Conservation (phyloP, 1,140 invertebrate species). For the Trinorchestia longiramus region DNA sequence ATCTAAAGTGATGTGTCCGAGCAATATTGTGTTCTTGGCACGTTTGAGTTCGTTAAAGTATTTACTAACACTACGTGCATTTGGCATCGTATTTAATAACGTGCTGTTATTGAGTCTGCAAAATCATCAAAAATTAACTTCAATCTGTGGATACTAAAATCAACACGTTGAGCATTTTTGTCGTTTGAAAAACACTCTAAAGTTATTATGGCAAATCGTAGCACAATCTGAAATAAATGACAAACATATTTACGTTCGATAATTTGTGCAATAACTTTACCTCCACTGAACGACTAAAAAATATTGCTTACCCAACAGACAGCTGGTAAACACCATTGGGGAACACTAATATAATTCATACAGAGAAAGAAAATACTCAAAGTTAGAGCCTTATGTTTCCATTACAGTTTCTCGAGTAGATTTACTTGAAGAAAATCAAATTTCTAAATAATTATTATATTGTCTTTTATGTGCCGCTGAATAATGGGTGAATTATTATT, state of each 20-base stretch:
- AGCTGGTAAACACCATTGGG: background rate
- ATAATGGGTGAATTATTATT: conserved; percentile 20
- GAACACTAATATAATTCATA: background rate
- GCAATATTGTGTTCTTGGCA: conserved; percentile 5
- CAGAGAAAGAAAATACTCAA: background rate
- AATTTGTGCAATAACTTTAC: background rate
- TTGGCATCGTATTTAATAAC: conserved; percentile 31
- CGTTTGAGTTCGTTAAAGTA: conserved; percentile 6
- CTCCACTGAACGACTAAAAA: background rate
- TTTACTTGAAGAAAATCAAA: background rate
- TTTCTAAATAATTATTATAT: conserved; percentile 37
- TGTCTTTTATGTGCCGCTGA: conserved; percentile 46
- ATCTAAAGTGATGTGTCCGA: background rate
- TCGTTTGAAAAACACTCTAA: conserved; percentile 36
- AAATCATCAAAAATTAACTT: background rate
- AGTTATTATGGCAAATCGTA: conserved; percentile 41
- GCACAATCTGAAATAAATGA: background rate
- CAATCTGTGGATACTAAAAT: background rate
- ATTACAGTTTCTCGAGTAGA: background rate
- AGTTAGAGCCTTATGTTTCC: background rate
- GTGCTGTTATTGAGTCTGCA: background rate
- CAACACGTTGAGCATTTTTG: conserved; percentile 39
- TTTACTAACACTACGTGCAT: conserved; percentile 45
- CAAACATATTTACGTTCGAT: background rate
- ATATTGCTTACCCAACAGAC: background rate